These are phyloP conservation scores for Dryadula phaetusa DNA, from an alignment of 2,888 invertebrate species.

Conservation along the genomic window DNA sequence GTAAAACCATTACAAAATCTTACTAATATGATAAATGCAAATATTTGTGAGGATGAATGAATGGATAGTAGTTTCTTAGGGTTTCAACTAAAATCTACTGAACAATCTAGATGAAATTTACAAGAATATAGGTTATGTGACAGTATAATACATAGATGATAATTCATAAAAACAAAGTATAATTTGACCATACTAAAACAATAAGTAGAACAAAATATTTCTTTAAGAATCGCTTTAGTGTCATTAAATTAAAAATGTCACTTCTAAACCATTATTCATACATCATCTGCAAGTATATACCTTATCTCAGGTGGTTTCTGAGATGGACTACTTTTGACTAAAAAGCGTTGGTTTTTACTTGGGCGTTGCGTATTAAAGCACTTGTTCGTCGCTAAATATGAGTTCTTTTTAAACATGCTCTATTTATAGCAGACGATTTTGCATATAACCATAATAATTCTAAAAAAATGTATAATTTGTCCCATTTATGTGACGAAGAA, in stretches of 20 bases:
- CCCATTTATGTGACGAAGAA: too few species aligned
- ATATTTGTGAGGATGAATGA: too few species aligned
- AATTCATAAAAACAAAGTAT: too few species aligned
- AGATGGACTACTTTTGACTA: conserved; percentile 36
- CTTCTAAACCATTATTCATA: conserved; percentile 20
- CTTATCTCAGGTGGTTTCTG: conserved; percentile 22
- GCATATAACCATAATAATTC: not conserved
- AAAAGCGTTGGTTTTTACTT: conserved; percentile 31
- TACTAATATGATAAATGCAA: too few species aligned
- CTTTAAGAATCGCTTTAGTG: conserved; percentile 1
- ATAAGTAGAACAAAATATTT: not conserved
- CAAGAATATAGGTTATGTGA: too few species aligned
- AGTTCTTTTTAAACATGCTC: conserved; percentile 14
- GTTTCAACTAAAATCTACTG: too few species aligned
- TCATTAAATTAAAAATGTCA: conserved; percentile 21
- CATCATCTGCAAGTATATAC: conserved; percentile 21
- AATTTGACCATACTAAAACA: too few species aligned
- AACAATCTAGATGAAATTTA: too few species aligned
- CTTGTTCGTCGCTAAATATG: conserved; percentile 31
- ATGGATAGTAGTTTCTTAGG: too few species aligned
- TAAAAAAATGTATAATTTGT: not conserved
- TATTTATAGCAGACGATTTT: not conserved
- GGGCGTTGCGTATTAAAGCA: conserved; percentile 35
- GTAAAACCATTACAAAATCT: too few species aligned
- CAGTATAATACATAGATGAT: too few species aligned